Percentiles rank a stretch among this genome's conserved stretches.
Evolutionary conservation across 2,113 vertebrate genomes (phyloP).

Genomic region (Oostethus manadensis): DNA sequence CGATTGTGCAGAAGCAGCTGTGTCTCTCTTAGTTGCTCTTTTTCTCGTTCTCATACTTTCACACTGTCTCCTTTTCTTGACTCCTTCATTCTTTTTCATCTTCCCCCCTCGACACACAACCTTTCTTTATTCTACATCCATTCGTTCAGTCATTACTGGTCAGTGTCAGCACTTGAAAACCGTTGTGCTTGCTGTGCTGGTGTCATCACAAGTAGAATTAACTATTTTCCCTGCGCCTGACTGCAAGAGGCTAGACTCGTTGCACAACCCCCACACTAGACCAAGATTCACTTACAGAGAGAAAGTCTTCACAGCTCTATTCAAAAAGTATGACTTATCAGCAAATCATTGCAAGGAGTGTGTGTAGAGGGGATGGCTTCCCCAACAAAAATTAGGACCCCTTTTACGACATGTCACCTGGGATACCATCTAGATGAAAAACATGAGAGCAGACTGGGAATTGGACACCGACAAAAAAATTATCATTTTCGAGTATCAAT

Average conservation of each 20-base stretch:
- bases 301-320: slow-evolving; percentile 46
- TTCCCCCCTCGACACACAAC: slow-evolving; percentile 20
- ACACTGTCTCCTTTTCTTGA: slow-evolving; percentile 58
- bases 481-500: too few species aligned
- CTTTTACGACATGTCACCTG: too few species aligned
- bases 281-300: slow-evolving; percentile 55
- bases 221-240: slow-evolving; percentile 71
- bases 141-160: slow-evolving; percentile 85
- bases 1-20: slow-evolving; percentile 84
- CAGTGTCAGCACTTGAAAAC: slow-evolving; percentile 79
- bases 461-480: too few species aligned
- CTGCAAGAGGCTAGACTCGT: slow-evolving; percentile 62
- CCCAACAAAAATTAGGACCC: too few species aligned
- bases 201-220: slow-evolving; percentile 83
- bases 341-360: neutral
- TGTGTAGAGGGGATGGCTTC: neutral
- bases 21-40: slow-evolving; percentile 70
- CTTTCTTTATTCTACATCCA: slow-evolving; percentile 66
- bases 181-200: slow-evolving; percentile 81
- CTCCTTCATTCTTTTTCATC: slow-evolving; percentile 37
- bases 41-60: slow-evolving; percentile 59
- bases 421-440: too few species aligned
- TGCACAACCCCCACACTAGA: slow-evolving; percentile 59
- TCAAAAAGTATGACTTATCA: slow-evolving; percentile 42
- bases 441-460: too few species aligned